Evolutionary conservation across 2,888 invertebrate genomes (phyloP).

Genomic region (Amphipyra tragopoginis): DNA sequence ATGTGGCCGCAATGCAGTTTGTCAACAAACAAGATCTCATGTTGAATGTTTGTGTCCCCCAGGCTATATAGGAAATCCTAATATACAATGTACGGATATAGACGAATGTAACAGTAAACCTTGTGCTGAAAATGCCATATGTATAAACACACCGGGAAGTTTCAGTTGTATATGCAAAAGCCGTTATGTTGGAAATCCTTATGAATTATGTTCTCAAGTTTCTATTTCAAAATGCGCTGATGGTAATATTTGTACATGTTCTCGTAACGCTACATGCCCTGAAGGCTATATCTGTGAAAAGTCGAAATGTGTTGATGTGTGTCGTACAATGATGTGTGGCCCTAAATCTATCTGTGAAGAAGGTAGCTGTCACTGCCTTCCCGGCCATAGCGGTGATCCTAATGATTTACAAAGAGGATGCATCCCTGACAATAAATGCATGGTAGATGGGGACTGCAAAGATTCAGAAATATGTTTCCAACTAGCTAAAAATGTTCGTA

Average conservation of each 20-base stretch:
- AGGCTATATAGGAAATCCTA: slow-evolving; percentile 96
- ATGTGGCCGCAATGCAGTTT: slow-evolving; percentile 95
- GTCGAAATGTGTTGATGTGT: slow-evolving; percentile 94
- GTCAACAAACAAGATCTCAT: slow-evolving; percentile 93
- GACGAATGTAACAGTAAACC: slow-evolving; percentile 95
- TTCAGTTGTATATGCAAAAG: slow-evolving; percentile 97
- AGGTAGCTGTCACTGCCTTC: slow-evolving; percentile 94
- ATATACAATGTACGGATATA: slow-evolving; percentile 95
- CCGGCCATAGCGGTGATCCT: slow-evolving; percentile 94
- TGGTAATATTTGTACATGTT: slow-evolving; percentile 92
- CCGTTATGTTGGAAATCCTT: slow-evolving; percentile 96
- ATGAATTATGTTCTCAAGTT: slow-evolving; percentile 93
- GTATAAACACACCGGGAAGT: slow-evolving; percentile 96
- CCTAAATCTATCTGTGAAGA: slow-evolving; percentile 95
- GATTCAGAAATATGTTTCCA: slow-evolving; percentile 97
- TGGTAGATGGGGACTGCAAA: slow-evolving; percentile 95
- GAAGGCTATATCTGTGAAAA: slow-evolving; percentile 93
- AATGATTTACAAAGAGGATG: slow-evolving; percentile 93
- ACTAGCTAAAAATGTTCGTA: slow-evolving; percentile 93
- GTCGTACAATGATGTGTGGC: slow-evolving; percentile 94
- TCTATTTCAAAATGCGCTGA: slow-evolving; percentile 93
- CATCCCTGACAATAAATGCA: slow-evolving; percentile 93
- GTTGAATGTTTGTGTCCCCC: slow-evolving; percentile 95
- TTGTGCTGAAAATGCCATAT: slow-evolving; percentile 95
- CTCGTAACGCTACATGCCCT: slow-evolving; percentile 93